A percentile compares a stretch with the other conserved stretches of the same genome.
Evolutionary conservation across 2,113 vertebrate species (phyloP).

Genomic region (Podiceps cristatus): DNA sequence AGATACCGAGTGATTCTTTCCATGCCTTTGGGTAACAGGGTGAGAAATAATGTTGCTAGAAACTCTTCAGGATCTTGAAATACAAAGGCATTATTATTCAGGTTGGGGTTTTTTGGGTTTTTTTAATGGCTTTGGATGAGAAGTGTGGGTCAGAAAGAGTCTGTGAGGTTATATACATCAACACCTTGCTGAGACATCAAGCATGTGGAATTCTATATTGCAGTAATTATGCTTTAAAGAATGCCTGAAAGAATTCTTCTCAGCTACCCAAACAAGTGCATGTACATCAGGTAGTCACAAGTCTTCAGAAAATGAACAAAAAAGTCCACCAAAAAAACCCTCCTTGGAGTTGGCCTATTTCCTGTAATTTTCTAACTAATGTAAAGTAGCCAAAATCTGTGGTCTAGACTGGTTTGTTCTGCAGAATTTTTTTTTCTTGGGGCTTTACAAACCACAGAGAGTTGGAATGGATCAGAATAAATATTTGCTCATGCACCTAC

Average conservation of each 20-base stretch:
- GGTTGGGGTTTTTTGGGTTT: background rate
- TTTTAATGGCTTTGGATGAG: slow-evolving; percentile 19
- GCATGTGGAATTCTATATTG: slow-evolving; percentile 41
- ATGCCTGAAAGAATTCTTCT: background rate
- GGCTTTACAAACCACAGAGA: slow-evolving; percentile 69
- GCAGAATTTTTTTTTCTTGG: slow-evolving; percentile 38
- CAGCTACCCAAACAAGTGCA: background rate
- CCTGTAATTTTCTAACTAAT: slow-evolving; percentile 47
- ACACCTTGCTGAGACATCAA: slow-evolving; percentile 38
- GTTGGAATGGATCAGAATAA: slow-evolving; percentile 61
- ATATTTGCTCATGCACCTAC: slow-evolving; percentile 61
- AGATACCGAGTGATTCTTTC: background rate
- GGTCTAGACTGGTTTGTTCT: slow-evolving; percentile 68
- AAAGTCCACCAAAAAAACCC: background rate
- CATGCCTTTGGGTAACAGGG: background rate
- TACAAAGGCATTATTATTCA: background rate
- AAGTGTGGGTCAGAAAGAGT: background rate
- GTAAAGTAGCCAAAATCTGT: slow-evolving; percentile 62
- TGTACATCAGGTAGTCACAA: background rate
- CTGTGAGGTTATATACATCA: slow-evolving; percentile 25
- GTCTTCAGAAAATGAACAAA: slow-evolving; percentile 5
- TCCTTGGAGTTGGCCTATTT: slow-evolving; percentile 24
- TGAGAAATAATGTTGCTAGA: background rate
- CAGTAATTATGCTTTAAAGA: slow-evolving; percentile 29
- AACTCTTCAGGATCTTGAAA: slow-evolving; percentile 1